Evolutionary conservation across 2,888 invertebrate species (phyloP), one percentile per base, ranked within the genome.

Genomic region (Lasioglossum leucozonium): DNA sequence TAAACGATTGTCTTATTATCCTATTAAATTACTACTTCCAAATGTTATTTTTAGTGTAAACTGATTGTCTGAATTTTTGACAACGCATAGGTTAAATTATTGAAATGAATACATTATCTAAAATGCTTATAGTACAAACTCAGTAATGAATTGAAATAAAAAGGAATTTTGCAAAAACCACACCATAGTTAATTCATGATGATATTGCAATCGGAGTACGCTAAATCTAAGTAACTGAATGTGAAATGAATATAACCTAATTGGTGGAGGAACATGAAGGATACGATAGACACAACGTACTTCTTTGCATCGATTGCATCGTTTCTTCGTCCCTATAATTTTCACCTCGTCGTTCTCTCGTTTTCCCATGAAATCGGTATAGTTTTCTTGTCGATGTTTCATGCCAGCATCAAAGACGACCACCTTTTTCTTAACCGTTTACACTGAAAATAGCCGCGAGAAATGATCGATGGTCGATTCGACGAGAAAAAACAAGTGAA

Each of bases 281-380:
- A 18, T 16, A 26, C 2, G 22, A 2, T 11, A 16, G 51, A 51
- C n/a, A n/a, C n/a, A 44, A 76, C 89, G 34, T 85, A 90, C 87
- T 79, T 88, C 86, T 37, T 77, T 76, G 75, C 86, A 90, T 2
- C 51, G 78, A n/a, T 71, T 44, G 83, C 85, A 85, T 78, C 73
- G 79, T 42, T 85, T 85, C 34, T 40, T 51, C 4, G 55, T 69
- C 13, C 65, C 85, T 73, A 87, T 81, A 72, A 90, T 84, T 78
- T 82, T 34, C 78, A 90, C 83, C 26, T 88, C 86, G 67, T 18
- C 51, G 51, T 1, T 30, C 16, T 30, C n/a, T 22, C 71, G 51
- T 10, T 62, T 22, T 26, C 37, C 55, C 26, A 18, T n/a, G 55
- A 11, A 58, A 47, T 72, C 47, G 4, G 76, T 58, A 0, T n/a